A percentile compares a stretch with the other conserved stretches of the same genome.
Evolutionary conservation across 2,113 vertebrate species (phyloP).

Genomic region (Sminthopsis crassicaudata): DNA sequence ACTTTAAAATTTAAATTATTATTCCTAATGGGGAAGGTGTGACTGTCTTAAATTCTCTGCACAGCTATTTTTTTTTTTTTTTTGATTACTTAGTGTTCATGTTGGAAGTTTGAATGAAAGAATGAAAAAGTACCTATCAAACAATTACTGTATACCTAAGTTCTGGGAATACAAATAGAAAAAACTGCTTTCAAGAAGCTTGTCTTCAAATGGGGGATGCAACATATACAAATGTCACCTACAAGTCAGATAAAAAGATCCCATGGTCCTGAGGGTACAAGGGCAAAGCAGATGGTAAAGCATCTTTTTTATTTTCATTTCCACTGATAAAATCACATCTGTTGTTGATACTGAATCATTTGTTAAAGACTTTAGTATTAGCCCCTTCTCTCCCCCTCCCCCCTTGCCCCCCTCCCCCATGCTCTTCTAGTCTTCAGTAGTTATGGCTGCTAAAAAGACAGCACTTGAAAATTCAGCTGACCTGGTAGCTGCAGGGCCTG

Average conservation of each 20-base stretch:
- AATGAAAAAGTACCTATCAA: not conserved
- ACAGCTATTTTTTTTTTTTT: not conserved
- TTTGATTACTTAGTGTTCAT: not conserved
- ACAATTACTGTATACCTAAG: not conserved
- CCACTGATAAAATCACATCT: too few relatives aligned
- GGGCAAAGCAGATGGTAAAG: not conserved
- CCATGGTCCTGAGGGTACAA: not conserved
- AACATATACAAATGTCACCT: not conserved
- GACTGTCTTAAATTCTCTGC: not conserved
- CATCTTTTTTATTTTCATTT: not conserved
- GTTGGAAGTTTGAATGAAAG: constrained; percentile 11
- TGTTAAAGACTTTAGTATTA: not conserved
- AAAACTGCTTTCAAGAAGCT: not conserved
- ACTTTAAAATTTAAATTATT: not conserved
- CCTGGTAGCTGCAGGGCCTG: not conserved
- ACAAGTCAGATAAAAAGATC: not conserved
- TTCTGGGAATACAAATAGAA: not conserved
- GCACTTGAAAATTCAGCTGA: not conserved
- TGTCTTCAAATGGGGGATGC: not conserved
- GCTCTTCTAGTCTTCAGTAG: not conserved
- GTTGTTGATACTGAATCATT: too few relatives aligned
- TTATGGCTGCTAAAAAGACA: too few relatives aligned
- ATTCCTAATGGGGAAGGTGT: not conserved
- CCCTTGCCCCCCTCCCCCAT: too few relatives aligned
- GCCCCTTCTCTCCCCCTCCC: not conserved